These are phyloP conservation scores for Cecidostiba fungosa DNA, from an alignment of 2,888 invertebrate species.

Conservation along the genomic window DNA sequence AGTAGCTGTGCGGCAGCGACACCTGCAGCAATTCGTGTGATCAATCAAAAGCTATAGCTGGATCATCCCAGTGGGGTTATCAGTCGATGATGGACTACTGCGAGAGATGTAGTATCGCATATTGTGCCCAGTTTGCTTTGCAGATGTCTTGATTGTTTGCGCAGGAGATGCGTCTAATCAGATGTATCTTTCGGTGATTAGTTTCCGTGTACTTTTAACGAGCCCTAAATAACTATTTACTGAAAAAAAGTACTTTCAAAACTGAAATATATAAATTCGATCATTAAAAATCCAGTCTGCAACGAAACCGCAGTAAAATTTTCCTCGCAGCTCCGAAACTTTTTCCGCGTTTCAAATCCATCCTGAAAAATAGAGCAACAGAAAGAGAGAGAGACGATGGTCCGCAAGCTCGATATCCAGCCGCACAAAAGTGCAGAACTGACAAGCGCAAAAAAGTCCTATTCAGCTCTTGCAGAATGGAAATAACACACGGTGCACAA, in stretches of 20 bases:
- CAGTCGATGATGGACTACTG: slow-evolving; percentile 2
- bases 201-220: too few relatives aligned
- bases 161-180: too few relatives aligned
- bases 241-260: too few relatives aligned
- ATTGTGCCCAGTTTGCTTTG: neutral
- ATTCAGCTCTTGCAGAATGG: neutral
- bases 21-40: neutral
- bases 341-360: too few relatives aligned
- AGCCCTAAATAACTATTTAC: too few relatives aligned
- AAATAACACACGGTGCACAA: neutral
- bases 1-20: neutral
- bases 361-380: too few relatives aligned
- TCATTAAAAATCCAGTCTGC: too few relatives aligned
- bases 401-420: neutral
- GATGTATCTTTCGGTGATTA: too few relatives aligned
- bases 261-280: too few relatives aligned
- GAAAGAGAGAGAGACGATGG: neutral
- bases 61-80: slow-evolving; percentile 20
- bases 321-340: too few relatives aligned
- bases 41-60: slow-evolving; percentile 29
- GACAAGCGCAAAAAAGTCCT: neutral
- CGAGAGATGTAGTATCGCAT: slow-evolving; percentile 1
- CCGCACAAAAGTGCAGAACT: neutral
- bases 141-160: slow-evolving; percentile 11
- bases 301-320: too few relatives aligned